A percentile compares a stretch with the other conserved stretches of the same genome.
Conservation (phyloP, 2,888 invertebrate genomes). For the Danaus chrysippus region DNA sequence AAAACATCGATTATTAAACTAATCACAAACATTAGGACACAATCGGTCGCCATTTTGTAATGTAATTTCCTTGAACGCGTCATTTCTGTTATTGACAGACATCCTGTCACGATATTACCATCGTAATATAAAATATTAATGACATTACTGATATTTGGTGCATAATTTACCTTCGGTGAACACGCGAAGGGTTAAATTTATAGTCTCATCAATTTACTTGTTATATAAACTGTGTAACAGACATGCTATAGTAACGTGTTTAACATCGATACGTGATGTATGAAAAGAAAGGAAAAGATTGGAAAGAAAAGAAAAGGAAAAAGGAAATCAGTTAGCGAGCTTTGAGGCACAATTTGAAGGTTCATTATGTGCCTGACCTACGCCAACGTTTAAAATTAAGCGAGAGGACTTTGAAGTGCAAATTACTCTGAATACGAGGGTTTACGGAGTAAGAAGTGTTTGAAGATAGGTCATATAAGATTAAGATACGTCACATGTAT, state of each 20-base stretch:
- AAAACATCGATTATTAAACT: neutral
- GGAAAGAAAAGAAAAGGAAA: too few relatives aligned
- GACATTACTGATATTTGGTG: conserved; percentile 24
- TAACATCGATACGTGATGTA: too few relatives aligned
- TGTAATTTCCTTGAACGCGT: neutral
- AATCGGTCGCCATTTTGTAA: neutral
- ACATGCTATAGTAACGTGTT: too few relatives aligned
- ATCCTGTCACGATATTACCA: conserved; percentile 30
- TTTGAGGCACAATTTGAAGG: neutral
- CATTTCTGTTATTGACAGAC: conserved; percentile 29
- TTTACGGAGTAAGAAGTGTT: too few relatives aligned
- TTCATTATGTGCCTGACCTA: too few relatives aligned
- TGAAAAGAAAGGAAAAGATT: too few relatives aligned
- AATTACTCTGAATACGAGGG: too few relatives aligned
- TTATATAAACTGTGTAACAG: neutral
- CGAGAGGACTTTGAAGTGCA: too few relatives aligned
- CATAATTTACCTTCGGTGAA: conserved; percentile 21
- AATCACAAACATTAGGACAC: neutral
- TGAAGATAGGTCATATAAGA: too few relatives aligned
- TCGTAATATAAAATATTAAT: neutral
- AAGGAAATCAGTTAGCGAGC: neutral
- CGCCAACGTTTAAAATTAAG: too few relatives aligned
- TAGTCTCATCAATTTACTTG: conserved; percentile 4
- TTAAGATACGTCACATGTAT: too few relatives aligned
- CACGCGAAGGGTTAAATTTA: conserved; percentile 17